A percentile compares a stretch with the other conserved stretches of the same genome.
Conservation (phyloP, 2,888 invertebrate species). For the Scotopteryx bipunctaria region DNA sequence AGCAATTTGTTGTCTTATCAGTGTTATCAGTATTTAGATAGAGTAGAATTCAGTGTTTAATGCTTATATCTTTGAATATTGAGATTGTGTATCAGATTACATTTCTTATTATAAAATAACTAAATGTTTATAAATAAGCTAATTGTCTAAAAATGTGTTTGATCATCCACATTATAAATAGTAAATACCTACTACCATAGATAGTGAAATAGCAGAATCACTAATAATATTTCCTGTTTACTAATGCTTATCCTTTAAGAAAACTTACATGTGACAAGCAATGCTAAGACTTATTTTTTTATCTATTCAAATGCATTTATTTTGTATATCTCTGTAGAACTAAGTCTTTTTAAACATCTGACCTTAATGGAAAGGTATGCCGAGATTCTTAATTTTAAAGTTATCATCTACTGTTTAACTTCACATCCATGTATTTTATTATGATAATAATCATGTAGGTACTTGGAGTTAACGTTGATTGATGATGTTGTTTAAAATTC, state of each 20-base stretch:
- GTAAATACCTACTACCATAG: no score
- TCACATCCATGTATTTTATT: background rate
- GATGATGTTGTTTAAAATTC: constrained; percentile 23
- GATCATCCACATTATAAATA: no score
- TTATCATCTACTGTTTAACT: background rate
- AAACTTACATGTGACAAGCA: background rate
- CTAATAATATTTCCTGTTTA: no score
- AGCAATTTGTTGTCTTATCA: constrained; percentile 8
- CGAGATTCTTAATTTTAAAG: background rate
- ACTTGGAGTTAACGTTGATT: constrained; percentile 9
- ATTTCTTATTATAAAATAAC: background rate
- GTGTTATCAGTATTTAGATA: constrained; percentile 29
- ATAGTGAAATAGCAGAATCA: no score
- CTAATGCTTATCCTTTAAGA: no score
- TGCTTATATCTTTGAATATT: constrained; percentile 18
- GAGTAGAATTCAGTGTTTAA: constrained; percentile 25
- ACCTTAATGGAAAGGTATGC: no score
- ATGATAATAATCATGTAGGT: background rate
- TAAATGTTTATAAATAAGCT: background rate
- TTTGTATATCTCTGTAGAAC: no score
- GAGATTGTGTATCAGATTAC: constrained; percentile 18
- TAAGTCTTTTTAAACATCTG: no score
- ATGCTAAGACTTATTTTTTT: background rate
- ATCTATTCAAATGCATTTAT: constrained; percentile 17
- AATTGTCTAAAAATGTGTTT: background rate